Evolutionary conservation across 2,888 invertebrate genomes (phyloP).

Genomic region (Phoronis australis): DNA sequence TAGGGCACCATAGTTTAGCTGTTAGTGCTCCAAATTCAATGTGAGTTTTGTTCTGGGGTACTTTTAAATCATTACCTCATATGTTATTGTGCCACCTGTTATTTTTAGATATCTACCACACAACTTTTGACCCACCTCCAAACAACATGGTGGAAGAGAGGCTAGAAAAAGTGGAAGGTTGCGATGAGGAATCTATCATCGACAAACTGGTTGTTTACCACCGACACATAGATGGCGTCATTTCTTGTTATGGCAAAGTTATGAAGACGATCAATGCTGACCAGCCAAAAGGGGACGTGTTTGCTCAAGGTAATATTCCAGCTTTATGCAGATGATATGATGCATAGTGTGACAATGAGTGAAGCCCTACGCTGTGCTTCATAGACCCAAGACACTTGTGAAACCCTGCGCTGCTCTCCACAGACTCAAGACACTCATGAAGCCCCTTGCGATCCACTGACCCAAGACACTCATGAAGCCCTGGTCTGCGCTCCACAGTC

Average conservation of each 20-base stretch:
- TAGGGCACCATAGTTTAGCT: too few relatives aligned
- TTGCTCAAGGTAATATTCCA: slow-evolving; percentile 49
- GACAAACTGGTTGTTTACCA: slow-evolving; percentile 41
- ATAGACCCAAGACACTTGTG: too few relatives aligned
- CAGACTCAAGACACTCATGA: too few relatives aligned
- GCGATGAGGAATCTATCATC: slow-evolving; percentile 43
- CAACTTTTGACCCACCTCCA: slow-evolving; percentile 50
- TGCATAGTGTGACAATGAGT: too few relatives aligned
- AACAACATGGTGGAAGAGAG: slow-evolving; percentile 36
- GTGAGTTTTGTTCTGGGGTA: neutral
- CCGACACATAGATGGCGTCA: slow-evolving; percentile 40
- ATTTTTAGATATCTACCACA: slow-evolving; percentile 48
- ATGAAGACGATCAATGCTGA: slow-evolving; percentile 49
- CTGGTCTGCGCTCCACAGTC: too few relatives aligned
- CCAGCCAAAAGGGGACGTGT: slow-evolving; percentile 53
- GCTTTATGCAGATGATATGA: too few relatives aligned
- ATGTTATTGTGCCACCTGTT: neutral
- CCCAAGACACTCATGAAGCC: too few relatives aligned
- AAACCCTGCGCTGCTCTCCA: too few relatives aligned
- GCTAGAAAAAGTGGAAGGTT: slow-evolving; percentile 36
- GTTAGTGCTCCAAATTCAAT: too few relatives aligned
- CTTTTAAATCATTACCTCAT: neutral
- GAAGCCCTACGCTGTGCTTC: too few relatives aligned
- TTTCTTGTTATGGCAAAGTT: slow-evolving; percentile 31
- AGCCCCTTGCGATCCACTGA: too few relatives aligned